Percentiles rank a stretch among this genome's conserved stretches.
Evolutionary conservation across 1,140 invertebrate species (phyloP).

Genomic region (Ceratina japonica): DNA sequence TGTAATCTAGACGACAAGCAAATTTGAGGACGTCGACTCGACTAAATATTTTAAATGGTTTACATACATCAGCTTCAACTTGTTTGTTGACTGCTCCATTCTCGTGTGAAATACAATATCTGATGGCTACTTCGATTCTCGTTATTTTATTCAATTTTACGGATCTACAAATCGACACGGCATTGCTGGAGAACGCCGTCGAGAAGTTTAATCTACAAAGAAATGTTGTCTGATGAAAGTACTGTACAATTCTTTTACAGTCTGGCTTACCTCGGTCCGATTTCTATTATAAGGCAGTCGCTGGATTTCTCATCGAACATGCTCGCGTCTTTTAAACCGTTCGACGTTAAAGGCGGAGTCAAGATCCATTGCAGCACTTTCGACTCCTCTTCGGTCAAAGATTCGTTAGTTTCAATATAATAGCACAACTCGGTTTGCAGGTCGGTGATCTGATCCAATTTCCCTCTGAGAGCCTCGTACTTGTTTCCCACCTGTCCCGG

Average conservation of each 20-base stretch:
- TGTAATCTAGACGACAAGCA: constrained; percentile 77
- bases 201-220: constrained; percentile 92
- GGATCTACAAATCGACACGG: constrained; percentile 94
- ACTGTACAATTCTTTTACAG: background rate
- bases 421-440: constrained; percentile 89
- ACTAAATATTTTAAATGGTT: constrained; percentile 10
- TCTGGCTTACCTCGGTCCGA: constrained; percentile 85
- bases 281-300: constrained; percentile 84
- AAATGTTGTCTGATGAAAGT: background rate
- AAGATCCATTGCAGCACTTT: constrained; percentile 86
- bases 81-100: constrained; percentile 67
- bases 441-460: constrained; percentile 68
- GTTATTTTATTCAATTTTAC: constrained; percentile 86
- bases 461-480: constrained; percentile 56
- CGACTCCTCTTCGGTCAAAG: constrained; percentile 80
- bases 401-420: constrained; percentile 82
- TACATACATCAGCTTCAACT: constrained; percentile 76
- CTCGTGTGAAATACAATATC: constrained; percentile 85
- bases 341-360: constrained; percentile 82
- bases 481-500: constrained; percentile 66
- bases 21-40: background rate
- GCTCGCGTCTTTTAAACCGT: constrained; percentile 78
- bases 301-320: constrained; percentile 69
- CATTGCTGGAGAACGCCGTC: constrained; percentile 96
- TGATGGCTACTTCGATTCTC: constrained; percentile 89